Conservation (phyloP, 2,113 vertebrate genomes). For the Pedionomus torquatus region DNA sequence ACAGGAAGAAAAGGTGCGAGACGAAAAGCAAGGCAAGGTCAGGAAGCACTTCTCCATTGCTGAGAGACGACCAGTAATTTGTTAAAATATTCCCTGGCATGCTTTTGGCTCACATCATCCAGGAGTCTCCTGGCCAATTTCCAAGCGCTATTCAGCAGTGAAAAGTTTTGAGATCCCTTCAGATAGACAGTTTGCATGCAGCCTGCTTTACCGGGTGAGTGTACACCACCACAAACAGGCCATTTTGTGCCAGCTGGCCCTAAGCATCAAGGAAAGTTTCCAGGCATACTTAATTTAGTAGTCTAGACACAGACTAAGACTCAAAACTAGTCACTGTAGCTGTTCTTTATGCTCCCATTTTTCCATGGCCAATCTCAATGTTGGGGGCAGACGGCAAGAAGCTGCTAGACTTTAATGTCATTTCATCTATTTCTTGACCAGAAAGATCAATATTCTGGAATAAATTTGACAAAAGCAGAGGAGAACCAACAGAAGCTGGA, state of each 20-base stretch:
- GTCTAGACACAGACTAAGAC: slow-evolving; percentile 28
- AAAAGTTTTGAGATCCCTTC: slow-evolving; percentile 8
- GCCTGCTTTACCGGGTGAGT: neutral
- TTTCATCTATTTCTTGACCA: neutral
- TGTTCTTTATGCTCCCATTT: neutral
- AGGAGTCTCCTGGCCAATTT: neutral
- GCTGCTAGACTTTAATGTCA: neutral
- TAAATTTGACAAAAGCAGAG: neutral
- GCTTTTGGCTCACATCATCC: neutral
- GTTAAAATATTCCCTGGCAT: slow-evolving; percentile 2
- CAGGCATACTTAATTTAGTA: slow-evolving; percentile 8
- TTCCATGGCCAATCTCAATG: neutral
- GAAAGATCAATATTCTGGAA: neutral
- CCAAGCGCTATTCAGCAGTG: neutral
- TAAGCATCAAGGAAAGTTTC: neutral
- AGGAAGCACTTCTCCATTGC: neutral
- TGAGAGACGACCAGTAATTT: neutral
- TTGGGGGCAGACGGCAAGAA: neutral
- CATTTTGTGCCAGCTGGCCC: slow-evolving; percentile 35
- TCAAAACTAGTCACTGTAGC: neutral
- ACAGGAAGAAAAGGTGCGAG: neutral
- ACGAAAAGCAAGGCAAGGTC: slow-evolving; percentile 5
- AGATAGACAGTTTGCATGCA: slow-evolving; percentile 12
- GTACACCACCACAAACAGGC: slow-evolving; percentile 4
- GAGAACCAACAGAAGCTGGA: neutral